These are phyloP conservation scores for Polypedilum pembai DNA, from an alignment of 1,140 invertebrate genomes.

Conservation along the genomic window DNA sequence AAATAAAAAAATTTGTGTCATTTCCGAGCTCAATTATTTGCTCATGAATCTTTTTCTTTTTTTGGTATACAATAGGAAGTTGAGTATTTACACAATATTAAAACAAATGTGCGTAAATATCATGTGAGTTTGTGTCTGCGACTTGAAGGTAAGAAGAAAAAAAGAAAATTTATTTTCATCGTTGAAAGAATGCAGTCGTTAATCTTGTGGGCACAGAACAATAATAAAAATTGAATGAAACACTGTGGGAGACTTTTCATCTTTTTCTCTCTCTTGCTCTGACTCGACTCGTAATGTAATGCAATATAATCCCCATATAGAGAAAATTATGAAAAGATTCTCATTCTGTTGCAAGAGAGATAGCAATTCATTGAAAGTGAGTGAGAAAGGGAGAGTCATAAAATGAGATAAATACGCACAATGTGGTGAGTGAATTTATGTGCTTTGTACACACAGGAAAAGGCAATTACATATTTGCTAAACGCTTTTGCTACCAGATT, in stretches of 20 bases:
- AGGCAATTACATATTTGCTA: constrained; percentile 18
- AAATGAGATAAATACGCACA: constrained; percentile 12
- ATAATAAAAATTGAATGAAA: constrained; percentile 15
- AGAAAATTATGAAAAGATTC: neutral
- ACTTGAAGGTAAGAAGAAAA: constrained; percentile 15
- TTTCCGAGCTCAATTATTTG: constrained; percentile 17
- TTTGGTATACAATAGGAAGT: neutral
- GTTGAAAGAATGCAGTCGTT: constrained; percentile 1
- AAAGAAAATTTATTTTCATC: neutral
- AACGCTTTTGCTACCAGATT: constrained; percentile 8
- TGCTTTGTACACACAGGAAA: neutral
- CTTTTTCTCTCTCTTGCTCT: neutral
- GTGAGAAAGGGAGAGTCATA: neutral
- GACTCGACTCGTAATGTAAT: neutral
- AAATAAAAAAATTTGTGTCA: constrained; percentile 2
- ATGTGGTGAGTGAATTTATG: neutral
- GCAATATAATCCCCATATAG: constrained; percentile 2
- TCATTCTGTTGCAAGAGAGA: neutral
- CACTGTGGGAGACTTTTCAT: constrained; percentile 16
- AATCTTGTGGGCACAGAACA: constrained; percentile 1
- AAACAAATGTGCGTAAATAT: neutral
- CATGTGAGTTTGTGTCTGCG: neutral
- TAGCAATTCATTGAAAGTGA: neutral
- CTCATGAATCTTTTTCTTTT: neutral
- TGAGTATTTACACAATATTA: neutral